phyloP scores from a whole-genome alignment of 2,113 vertebrate genomes.

The Campylomormyrus numenius region DNA sequence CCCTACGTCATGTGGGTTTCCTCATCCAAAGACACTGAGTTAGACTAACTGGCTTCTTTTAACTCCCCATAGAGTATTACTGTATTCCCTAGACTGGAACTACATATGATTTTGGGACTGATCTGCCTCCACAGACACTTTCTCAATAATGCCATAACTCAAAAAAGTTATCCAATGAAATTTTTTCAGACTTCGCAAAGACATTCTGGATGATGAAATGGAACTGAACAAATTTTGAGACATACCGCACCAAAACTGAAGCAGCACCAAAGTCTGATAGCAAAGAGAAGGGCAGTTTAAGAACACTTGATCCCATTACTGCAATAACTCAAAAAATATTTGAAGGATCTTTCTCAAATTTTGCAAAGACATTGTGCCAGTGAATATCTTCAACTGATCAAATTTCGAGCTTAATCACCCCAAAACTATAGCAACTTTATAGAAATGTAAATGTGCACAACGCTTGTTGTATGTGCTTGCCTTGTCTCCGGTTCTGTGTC shows the following conservation, averaged over 20 bases:
- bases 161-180: not conserved
- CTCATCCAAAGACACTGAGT: not conserved
- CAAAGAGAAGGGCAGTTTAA: not conserved
- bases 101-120: no score
- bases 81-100: not conserved
- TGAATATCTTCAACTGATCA: no score
- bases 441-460: no score
- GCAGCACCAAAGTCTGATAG: not conserved
- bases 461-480: no score
- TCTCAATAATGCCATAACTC: not conserved
- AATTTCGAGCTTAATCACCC: no score
- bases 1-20: not conserved
- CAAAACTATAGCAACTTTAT: no score
- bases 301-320: not conserved
- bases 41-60: not conserved
- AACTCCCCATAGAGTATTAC: not conserved
- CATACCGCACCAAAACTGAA: not conserved
- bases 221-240: not conserved
- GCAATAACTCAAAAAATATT: not conserved
- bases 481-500: not conserved
- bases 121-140: not conserved
- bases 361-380: no score
- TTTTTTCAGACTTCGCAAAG: not conserved
- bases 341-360: not conserved
- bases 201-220: not conserved